phyloP scores from a whole-genome alignment of 2,888 invertebrate species.

The Zhengitettix transpicula region DNA sequence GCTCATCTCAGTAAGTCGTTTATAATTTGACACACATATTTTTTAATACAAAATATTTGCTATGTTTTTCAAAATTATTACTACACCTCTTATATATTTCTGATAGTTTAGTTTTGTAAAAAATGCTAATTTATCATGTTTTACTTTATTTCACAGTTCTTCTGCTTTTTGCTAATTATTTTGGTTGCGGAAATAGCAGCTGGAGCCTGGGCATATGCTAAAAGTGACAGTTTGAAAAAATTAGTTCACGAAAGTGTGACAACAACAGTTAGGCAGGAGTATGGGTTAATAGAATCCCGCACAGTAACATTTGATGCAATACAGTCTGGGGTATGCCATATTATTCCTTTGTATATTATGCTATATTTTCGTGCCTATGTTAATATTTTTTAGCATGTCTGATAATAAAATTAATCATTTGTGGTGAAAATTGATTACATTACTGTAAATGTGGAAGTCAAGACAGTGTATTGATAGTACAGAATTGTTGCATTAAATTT shows the following conservation, averaged over 20 bases:
- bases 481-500: constrained; percentile 9
- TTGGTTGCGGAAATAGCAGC: constrained; percentile 63
- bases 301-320: constrained; percentile 49
- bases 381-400: not conserved
- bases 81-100: not conserved
- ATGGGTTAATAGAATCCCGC: constrained; percentile 30
- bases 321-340: constrained; percentile 31
- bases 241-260: constrained; percentile 44
- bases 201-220: constrained; percentile 59
- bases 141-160: constrained; percentile 40
- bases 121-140: not conserved
- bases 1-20: constrained; percentile 47
- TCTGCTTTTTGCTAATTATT: constrained; percentile 56
- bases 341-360: not conserved
- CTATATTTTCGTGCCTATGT: not conserved
- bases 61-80: not conserved
- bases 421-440: not conserved
- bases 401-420: not conserved
- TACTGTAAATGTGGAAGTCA: too few relatives aligned
- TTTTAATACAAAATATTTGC: not conserved
- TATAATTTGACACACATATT: not conserved
- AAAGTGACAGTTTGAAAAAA: constrained; percentile 46
- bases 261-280: constrained; percentile 45
- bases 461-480: constrained; percentile 13
- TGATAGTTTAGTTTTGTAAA: too few relatives aligned